Evolutionary conservation across 2,113 vertebrate species (phyloP).

Genomic region (Neolamprologus sp.): DNA sequence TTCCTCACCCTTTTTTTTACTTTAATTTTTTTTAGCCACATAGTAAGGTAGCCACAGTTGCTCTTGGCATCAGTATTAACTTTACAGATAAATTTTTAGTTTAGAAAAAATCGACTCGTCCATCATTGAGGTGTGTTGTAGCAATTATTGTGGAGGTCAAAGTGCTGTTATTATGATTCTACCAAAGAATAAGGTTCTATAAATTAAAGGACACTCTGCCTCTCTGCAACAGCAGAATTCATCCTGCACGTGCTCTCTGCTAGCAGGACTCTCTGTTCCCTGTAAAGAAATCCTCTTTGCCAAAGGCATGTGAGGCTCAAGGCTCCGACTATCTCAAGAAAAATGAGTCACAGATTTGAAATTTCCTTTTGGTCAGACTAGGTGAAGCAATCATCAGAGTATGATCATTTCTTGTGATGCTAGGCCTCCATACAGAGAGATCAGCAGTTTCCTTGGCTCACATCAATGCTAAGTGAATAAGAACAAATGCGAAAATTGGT

Average conservation of each 20-base stretch:
- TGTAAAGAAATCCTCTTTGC: conserved; percentile 24
- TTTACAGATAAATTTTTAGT: neutral
- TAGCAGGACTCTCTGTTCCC: conserved; percentile 13
- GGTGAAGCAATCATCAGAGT: conserved; percentile 12
- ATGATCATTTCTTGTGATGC: neutral
- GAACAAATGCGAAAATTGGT: neutral
- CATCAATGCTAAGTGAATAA: neutral
- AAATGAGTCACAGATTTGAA: conserved; percentile 13
- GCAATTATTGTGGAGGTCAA: neutral
- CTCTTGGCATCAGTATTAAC: neutral
- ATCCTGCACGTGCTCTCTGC: neutral
- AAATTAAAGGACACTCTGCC: conserved; percentile 7
- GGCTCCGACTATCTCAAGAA: neutral
- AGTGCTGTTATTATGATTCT: conserved; percentile 7
- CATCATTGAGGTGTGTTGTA: neutral
- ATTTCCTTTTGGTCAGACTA: conserved; percentile 6
- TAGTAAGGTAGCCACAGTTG: neutral
- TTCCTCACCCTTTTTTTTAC: neutral
- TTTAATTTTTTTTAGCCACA: neutral
- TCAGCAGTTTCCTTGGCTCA: neutral
- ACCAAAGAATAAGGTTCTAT: neutral
- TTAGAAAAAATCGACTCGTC: neutral
- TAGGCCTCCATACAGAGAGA: neutral
- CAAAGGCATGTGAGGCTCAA: neutral
- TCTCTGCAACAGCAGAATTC: conserved; percentile 9